Base-by-base conservation (phyloP, 37 sponge, comb jelly and placozoan genomes). In the Ianthella basta region DNA sequence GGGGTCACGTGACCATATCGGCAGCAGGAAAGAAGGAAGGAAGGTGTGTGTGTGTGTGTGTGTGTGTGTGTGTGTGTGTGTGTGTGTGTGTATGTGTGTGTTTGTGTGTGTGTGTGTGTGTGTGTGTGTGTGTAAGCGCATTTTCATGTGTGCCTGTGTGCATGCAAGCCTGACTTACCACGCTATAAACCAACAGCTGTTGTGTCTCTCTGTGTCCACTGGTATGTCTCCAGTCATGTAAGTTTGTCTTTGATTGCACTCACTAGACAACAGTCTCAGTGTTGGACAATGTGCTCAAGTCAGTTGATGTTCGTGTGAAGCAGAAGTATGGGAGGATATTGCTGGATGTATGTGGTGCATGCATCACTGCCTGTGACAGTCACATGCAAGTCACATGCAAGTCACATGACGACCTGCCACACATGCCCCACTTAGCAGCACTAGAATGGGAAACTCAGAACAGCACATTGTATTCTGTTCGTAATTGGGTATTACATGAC, bases 321-420 rank as follows among this genome's bases (percentile, higher is more conserved):
- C 38, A 75, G 53, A 75, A 75, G 25, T 50, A 75, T 41, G 78
- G 78, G n/a, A 75, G 40, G 54, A 75, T 53, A 6, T 24, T 50
- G 40, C 78, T 75, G 21, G 78, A 75, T 75, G 78, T 75, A 41
- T 4, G 78, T 75, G 54, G 50, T 75, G 24, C 24, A 61, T 10
- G 10, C 64, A 10, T 61, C 50, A 44, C 50, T 44, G 6, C 50
- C 3, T 44, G 50, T 44, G 50, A 44, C 8, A 44, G 8, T 44
- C 50, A 44, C 50, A 44, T 44, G 50, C 3, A 3, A 44, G 8
- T 44, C 50, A 44, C 50, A 44, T 44, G 50, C 3, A 3, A 44
- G 50, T 44, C 50, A 44, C 8, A 44, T 44, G 50, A 44, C 50
- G 8, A 3, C 50, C 3, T 8, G 8, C 3, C 3, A 3, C 50